Percentiles rank a stretch among this genome's conserved stretches.
These are phyloP conservation scores for Austrofundulus limnaeus DNA, from an alignment of 2,113 vertebrate species.

Conservation along the genomic window DNA sequence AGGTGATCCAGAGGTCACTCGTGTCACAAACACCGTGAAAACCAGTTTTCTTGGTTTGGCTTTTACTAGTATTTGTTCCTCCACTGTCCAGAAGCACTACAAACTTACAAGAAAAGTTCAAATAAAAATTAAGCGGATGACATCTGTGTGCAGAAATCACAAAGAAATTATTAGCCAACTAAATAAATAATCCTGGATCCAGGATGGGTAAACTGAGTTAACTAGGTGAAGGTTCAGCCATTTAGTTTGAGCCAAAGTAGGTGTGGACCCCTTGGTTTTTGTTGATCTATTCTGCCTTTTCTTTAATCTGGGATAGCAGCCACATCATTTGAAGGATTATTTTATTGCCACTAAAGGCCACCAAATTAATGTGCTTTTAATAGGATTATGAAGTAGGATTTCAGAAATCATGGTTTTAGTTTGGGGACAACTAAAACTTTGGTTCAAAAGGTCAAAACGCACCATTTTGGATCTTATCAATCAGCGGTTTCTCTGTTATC, in stretches of 20 bases:
- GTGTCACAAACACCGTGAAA: background rate
- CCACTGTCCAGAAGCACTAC: background rate
- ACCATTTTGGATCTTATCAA: background rate
- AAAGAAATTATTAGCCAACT: background rate
- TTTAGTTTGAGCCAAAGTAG: background rate
- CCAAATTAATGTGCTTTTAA: no score
- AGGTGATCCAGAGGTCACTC: slow-evolving; percentile 34
- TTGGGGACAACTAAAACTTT: background rate
- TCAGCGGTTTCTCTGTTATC: slow-evolving; percentile 26
- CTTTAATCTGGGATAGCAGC: no score
- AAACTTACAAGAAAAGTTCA: background rate
- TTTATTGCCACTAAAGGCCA: no score
- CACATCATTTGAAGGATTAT: no score
- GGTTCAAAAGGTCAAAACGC: slow-evolving; percentile 2
- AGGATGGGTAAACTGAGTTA: slow-evolving; percentile 11
- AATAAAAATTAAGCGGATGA: background rate
- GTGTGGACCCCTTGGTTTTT: background rate
- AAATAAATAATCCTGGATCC: background rate
- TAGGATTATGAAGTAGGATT: background rate
- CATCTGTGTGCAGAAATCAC: no score
- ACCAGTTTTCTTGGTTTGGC: background rate
- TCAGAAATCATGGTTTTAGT: background rate
- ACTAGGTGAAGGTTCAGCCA: slow-evolving; percentile 2
- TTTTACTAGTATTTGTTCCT: background rate
- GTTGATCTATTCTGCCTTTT: background rate